Conservation (phyloP, 2,888 invertebrate genomes). For the Clepsis dumicolana region DNA sequence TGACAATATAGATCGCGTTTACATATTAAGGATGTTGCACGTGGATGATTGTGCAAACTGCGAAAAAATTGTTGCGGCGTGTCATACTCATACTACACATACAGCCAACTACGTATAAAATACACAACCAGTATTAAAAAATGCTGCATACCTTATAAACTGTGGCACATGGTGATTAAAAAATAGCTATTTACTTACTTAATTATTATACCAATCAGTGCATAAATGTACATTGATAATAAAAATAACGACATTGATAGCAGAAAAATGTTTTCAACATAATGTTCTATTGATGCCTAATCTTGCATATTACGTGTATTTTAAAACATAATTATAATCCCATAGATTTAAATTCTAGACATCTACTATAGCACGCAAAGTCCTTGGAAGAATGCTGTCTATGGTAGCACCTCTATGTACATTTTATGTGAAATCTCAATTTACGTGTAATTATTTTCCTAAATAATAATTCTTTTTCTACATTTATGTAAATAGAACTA, state of each 20-base stretch:
- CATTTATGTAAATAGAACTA: constrained; percentile 70
- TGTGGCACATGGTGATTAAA: neutral
- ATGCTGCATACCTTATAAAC: neutral
- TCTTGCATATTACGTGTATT: constrained; percentile 5
- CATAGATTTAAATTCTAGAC: constrained; percentile 1
- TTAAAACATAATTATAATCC: constrained; percentile 5
- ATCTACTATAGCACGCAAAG: constrained; percentile 1
- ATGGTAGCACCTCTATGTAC: constrained; percentile 33
- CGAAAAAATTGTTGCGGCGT: no score
- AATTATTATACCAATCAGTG: neutral
- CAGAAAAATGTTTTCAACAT: neutral
- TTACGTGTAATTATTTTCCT: constrained; percentile 56
- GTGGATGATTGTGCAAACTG: no score
- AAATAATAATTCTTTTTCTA: constrained; percentile 64
- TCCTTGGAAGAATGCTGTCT: neutral
- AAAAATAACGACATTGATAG: neutral
- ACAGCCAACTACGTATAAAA: no score
- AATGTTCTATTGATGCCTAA: neutral
- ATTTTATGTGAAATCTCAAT: constrained; percentile 62
- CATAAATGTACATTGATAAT: neutral
- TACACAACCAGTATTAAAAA: no score
- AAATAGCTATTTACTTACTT: neutral
- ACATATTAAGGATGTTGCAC: no score
- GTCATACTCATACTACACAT: no score
- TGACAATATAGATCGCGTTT: no score